phyloP scores from a whole-genome alignment of 2,113 vertebrate species.

The Pycnonotus jocosus region DNA sequence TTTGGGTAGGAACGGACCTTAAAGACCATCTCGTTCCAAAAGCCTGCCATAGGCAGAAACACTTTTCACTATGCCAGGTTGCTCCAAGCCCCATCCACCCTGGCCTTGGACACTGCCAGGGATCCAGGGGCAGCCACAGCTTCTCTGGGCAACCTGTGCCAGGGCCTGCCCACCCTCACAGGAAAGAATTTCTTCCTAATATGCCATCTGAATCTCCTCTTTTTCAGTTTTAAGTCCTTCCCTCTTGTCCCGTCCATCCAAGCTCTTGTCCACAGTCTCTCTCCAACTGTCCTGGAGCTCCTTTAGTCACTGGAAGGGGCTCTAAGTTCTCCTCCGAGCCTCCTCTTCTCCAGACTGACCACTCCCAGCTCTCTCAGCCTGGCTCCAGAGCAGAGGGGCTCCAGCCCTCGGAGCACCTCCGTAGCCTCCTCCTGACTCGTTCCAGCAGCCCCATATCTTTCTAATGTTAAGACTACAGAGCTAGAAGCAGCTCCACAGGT shows the following conservation, averaged over 20 bases:
- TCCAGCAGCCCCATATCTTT: neutral
- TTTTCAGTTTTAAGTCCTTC: neutral
- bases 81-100: neutral
- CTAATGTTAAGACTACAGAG: neutral
- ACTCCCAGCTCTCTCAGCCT: neutral
- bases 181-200: neutral
- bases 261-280: neutral
- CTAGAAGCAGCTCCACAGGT: neutral
- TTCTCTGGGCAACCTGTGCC: neutral
- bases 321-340: neutral
- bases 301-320: neutral
- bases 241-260: neutral
- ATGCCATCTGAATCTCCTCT: neutral
- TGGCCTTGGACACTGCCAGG: neutral
- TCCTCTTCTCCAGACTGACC: neutral
- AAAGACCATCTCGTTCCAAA: neutral
- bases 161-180: neutral
- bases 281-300: neutral
- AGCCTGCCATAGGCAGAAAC: neutral
- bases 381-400: neutral
- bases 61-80: neutral
- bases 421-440: neutral
- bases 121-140: neutral
- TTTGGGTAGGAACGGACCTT: neutral
- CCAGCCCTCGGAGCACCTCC: accelerated